These are phyloP conservation scores for Zhuqinia jingwanae DNA, from an alignment of 2,888 invertebrate genomes.

Conservation along the genomic window DNA sequence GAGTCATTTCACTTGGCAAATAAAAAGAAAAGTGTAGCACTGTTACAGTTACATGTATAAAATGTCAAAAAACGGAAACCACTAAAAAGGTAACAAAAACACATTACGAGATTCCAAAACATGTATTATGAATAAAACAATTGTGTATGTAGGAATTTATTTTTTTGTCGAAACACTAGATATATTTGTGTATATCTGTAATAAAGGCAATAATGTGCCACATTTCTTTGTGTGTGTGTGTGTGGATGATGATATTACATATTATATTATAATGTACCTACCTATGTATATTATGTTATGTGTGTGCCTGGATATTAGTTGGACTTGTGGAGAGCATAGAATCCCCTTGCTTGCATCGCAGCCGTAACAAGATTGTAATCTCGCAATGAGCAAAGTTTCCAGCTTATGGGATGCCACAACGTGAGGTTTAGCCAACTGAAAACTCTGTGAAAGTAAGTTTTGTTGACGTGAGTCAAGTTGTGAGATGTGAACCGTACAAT, in stretches of 20 bases:
- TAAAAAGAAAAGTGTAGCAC: too few relatives aligned
- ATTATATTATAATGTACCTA: too few relatives aligned
- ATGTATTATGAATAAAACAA: too few relatives aligned
- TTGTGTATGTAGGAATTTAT: too few relatives aligned
- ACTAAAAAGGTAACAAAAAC: background rate
- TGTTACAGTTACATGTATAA: too few relatives aligned
- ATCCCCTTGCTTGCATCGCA: constrained; percentile 4
- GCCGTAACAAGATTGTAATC: constrained; percentile 40
- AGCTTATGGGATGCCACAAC: constrained; percentile 46
- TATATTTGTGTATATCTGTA: too few relatives aligned
- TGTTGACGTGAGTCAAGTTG: constrained; percentile 67
- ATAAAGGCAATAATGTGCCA: too few relatives aligned
- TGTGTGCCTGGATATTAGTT: background rate
- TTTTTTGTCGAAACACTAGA: too few relatives aligned
- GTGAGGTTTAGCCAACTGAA: constrained; percentile 60
- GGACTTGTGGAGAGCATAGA: background rate
- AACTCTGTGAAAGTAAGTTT: constrained; percentile 52
- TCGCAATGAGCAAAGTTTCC: constrained; percentile 58
- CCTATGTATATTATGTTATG: background rate
- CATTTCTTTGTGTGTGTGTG: too few relatives aligned
- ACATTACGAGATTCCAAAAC: too few relatives aligned
- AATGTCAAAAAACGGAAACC: constrained; percentile 2
- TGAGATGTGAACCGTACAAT: constrained; percentile 65
- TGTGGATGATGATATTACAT: too few relatives aligned
- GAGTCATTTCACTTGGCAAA: too few relatives aligned